Conservation (phyloP, 2,888 invertebrate genomes). For the Clunio marinus region DNA sequence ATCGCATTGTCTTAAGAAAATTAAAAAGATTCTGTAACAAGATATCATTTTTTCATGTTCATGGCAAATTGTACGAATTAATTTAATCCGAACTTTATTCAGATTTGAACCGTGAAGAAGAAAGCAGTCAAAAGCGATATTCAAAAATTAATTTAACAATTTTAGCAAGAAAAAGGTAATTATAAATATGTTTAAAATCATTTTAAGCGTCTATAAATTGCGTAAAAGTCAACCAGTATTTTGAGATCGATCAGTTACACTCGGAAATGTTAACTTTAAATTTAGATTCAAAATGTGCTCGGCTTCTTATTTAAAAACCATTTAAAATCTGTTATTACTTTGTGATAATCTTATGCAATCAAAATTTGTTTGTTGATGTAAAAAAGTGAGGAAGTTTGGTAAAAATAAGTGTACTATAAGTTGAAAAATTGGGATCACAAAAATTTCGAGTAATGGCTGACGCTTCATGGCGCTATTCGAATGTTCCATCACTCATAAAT, state of each 20-base stretch:
- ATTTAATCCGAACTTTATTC: too few relatives aligned
- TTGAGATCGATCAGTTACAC: neutral
- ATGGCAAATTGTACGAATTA: too few relatives aligned
- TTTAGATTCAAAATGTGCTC: neutral
- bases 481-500: neutral
- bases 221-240: neutral
- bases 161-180: neutral
- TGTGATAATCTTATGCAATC: neutral
- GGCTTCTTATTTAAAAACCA: neutral
- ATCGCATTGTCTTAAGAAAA: too few relatives aligned
- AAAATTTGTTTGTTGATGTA: neutral
- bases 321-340: neutral
- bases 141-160: too few relatives aligned
- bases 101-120: too few relatives aligned
- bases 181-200: too few relatives aligned
- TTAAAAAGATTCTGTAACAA: too few relatives aligned
- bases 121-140: too few relatives aligned
- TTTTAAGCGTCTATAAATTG: neutral
- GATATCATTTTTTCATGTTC: too few relatives aligned
- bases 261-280: neutral
- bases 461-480: neutral
- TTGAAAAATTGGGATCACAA: neutral
- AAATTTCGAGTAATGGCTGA: conserved; percentile 16
- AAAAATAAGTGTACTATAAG: neutral
- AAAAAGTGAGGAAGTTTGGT: neutral